Evolutionary conservation across 2,888 invertebrate genomes (phyloP).

Genomic region (Altica lythri): DNA sequence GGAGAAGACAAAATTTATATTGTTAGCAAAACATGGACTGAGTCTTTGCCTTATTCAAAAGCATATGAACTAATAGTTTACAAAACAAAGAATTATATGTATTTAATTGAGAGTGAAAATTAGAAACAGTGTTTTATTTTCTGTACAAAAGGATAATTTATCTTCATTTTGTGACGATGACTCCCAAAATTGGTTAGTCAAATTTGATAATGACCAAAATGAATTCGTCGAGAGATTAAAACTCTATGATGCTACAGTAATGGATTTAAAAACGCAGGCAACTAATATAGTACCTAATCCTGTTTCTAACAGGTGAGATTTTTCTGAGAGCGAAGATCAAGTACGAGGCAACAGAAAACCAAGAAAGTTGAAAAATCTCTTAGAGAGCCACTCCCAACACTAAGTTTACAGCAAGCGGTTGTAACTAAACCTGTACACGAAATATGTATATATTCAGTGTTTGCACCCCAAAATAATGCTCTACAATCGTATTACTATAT

Average conservation of each 20-base stretch:
- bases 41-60: constrained; percentile 49
- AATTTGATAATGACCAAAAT: constrained; percentile 48
- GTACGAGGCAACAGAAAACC: constrained; percentile 3
- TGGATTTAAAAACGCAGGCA: no score
- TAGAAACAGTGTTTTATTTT: constrained; percentile 38
- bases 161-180: constrained; percentile 48
- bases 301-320: constrained; percentile 31
- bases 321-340: constrained; percentile 44
- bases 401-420: no score
- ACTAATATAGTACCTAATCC: constrained; percentile 56
- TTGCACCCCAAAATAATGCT: constrained; percentile 38
- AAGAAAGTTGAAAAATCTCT: constrained; percentile 7
- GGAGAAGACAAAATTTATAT: constrained; percentile 46
- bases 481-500: constrained; percentile 61
- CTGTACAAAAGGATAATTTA: constrained; percentile 45
- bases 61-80: constrained; percentile 52
- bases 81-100: constrained; percentile 51
- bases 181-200: constrained; percentile 49
- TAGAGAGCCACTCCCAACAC: no score
- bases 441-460: constrained; percentile 1
- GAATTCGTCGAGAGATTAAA: constrained; percentile 40
- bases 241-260: constrained; percentile 36
- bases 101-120: constrained; percentile 47
- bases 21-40: constrained; percentile 56
- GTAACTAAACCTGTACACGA: background rate